A percentile compares a stretch with the other conserved stretches of the same genome.
Conservation (phyloP, 1,140 invertebrate genomes). For the Conus betulinus region DNA sequence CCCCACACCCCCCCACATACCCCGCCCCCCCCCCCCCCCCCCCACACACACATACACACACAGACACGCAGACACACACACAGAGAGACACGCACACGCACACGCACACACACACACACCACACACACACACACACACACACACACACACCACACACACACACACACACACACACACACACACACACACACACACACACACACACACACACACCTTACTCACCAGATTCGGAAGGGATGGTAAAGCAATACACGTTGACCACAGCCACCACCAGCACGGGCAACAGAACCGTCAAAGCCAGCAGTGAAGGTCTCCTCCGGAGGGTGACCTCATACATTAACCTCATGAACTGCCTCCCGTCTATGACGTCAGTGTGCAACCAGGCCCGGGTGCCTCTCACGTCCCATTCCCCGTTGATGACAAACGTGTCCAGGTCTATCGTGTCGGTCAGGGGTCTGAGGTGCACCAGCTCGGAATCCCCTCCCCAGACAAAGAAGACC, state of each 20-base stretch:
- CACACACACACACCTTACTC: not conserved
- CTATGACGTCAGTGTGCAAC: no score
- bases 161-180: not conserved
- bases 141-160: not conserved
- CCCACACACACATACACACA: not conserved
- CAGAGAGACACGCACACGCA: not conserved
- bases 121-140: not conserved
- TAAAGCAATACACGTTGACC: conserved; percentile 37
- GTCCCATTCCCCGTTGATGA: conserved; percentile 38
- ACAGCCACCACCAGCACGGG: conserved; percentile 36
- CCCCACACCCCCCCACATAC: no score
- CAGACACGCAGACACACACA: not conserved
- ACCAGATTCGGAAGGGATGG: conserved; percentile 40
- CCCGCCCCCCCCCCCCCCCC: no score
- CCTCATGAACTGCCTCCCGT: not conserved
- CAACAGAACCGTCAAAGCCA: conserved; percentile 29
- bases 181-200: not conserved
- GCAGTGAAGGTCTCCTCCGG: conserved; percentile 16
- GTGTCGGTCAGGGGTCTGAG: not conserved
- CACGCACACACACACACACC: not conserved
- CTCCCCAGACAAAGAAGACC: conserved; percentile 98
- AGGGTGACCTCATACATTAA: conserved; percentile 19
- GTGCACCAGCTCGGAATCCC: conserved; percentile 70
- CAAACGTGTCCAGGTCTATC: conserved; percentile 20
- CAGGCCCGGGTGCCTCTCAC: conserved; percentile 19